Conservation (phyloP, 1,140 invertebrate species). For the Conus ventricosus region DNA sequence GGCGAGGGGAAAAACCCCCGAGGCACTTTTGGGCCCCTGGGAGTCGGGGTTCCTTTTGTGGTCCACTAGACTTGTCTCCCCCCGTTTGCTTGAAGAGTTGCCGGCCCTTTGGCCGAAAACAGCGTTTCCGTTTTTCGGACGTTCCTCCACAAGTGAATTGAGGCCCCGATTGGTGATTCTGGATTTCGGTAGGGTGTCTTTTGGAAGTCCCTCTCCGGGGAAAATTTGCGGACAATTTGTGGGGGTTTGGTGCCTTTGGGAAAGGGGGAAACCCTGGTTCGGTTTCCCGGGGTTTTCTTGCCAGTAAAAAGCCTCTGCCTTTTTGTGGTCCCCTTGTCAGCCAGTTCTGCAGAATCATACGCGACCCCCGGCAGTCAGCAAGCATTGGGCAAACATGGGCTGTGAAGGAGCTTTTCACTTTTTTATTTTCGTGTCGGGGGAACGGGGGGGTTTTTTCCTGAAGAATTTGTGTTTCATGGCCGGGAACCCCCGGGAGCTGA, state of each 20-base stretch:
- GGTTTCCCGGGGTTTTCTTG: background rate
- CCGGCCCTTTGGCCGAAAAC: too few species aligned
- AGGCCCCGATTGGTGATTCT: background rate
- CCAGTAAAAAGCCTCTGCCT: background rate
- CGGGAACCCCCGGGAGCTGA: too few species aligned
- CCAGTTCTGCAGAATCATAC: background rate
- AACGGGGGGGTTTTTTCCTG: too few species aligned
- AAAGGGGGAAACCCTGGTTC: background rate
- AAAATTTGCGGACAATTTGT: background rate
- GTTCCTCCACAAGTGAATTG: background rate
- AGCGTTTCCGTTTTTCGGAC: background rate
- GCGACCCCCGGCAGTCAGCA: too few species aligned
- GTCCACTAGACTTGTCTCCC: background rate
- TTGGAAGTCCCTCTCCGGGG: background rate
- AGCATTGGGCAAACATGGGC: too few species aligned
- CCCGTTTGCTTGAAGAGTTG: background rate
- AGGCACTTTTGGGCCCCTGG: background rate
- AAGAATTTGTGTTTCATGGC: too few species aligned
- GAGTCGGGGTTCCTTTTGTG: conserved; percentile 9
- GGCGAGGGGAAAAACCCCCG: background rate
- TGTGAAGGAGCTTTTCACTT: too few species aligned
- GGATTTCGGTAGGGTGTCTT: background rate
- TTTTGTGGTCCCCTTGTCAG: background rate
- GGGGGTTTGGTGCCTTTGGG: background rate
- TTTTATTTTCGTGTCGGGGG: too few species aligned